Evolutionary conservation across 2,113 vertebrate species (phyloP).

Genomic region (cattle (Bos taurus)): DNA sequence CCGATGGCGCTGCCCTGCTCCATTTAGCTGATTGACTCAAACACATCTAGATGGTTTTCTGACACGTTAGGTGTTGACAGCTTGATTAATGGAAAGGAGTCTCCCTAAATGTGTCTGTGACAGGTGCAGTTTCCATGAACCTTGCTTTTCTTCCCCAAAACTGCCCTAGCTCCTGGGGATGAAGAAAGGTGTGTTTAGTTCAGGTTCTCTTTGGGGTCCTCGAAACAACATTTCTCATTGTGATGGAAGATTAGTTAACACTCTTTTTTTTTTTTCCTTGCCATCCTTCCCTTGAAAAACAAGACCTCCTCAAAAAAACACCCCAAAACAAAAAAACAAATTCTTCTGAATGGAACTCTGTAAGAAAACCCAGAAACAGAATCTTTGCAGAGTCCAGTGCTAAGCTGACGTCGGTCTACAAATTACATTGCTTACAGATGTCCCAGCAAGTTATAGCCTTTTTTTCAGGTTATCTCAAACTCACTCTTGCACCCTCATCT

Average conservation of each 20-base stretch:
- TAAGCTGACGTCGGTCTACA: background rate
- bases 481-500: background rate
- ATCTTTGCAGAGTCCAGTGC: background rate
- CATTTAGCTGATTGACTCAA: conserved; percentile 29
- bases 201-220: background rate
- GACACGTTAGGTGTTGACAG: conserved; percentile 62
- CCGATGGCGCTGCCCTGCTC: background rate
- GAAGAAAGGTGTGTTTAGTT: background rate
- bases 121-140: conserved; percentile 71
- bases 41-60: conserved; percentile 56
- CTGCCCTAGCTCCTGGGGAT: background rate
- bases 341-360: background rate
- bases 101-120: conserved; percentile 62
- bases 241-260: background rate
- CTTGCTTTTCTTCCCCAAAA: background rate
- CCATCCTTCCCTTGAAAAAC: background rate
- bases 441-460: background rate
- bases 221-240: background rate
- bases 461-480: background rate
- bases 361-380: background rate
- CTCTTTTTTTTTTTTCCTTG: background rate
- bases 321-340: background rate
- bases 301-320: background rate
- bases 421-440: background rate
- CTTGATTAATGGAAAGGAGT: conserved; percentile 68